phyloP scores from a whole-genome alignment of 2,113 vertebrate species.

The Mesoclemmys tuberculata region DNA sequence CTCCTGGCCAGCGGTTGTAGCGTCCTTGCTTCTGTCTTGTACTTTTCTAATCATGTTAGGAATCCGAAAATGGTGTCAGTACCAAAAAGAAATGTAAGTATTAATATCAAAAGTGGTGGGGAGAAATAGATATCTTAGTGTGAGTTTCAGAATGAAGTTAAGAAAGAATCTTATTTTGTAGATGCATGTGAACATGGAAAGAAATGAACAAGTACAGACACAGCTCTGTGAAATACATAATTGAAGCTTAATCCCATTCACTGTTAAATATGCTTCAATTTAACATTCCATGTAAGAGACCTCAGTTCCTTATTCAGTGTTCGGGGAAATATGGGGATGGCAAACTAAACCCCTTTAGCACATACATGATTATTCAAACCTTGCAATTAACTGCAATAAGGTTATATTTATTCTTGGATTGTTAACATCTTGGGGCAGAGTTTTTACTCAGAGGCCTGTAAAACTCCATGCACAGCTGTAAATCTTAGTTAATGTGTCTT shows the following conservation, averaged over 20 bases:
- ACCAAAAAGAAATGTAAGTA: conserved; percentile 80
- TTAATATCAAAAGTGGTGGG: neutral
- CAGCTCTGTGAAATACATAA: neutral
- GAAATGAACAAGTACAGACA: neutral
- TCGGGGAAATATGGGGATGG: neutral
- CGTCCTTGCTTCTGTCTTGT: conserved; percentile 63
- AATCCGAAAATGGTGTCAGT: conserved; percentile 76
- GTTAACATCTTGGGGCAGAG: neutral
- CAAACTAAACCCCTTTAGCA: neutral
- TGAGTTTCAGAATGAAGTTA: neutral
- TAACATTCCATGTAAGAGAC: neutral
- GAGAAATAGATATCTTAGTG: neutral
- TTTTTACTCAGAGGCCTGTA: neutral
- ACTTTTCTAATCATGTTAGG: conserved; percentile 43
- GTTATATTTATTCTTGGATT: neutral
- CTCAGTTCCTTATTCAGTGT: neutral
- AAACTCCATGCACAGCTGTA: neutral
- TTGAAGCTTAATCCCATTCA: neutral
- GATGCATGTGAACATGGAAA: neutral
- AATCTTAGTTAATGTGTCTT: neutral
- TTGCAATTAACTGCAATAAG: neutral
- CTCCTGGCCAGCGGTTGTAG: conserved; percentile 66
- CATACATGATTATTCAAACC: neutral
- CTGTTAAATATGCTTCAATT: neutral
- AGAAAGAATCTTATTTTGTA: neutral